Evolutionary conservation across 2,797 vertebrate genomes (phyloP).

Genomic region (Gallirallus australis): DNA sequence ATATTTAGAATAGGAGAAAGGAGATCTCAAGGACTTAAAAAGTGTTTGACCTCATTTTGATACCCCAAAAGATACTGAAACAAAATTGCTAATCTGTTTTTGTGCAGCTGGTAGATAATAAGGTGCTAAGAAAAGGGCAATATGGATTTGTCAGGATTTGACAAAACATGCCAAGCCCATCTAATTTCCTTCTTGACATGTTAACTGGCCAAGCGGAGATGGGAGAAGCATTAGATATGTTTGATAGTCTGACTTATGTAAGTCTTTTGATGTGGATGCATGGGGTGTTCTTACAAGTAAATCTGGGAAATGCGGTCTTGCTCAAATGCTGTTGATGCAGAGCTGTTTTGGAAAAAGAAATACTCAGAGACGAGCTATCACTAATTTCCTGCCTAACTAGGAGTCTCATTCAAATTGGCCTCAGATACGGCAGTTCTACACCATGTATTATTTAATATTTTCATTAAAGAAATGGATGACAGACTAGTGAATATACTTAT

Average conservation of each 20-base stretch:
- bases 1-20: not conserved
- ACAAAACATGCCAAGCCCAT: slow-evolving; percentile 8
- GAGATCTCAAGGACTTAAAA: not conserved
- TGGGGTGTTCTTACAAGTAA: not conserved
- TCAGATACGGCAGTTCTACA: not conserved
- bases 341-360: not conserved
- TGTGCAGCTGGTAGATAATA: not conserved
- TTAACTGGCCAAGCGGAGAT: not conserved
- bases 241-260: not conserved
- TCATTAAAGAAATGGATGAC: not conserved
- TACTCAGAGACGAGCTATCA: not conserved
- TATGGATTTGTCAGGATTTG: slow-evolving; percentile 52
- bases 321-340: not conserved
- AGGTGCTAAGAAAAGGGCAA: not conserved
- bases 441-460: slow-evolving; percentile 2
- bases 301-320: not conserved
- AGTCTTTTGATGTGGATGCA: not conserved
- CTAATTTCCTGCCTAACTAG: not conserved
- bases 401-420: not conserved
- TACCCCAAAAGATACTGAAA: not conserved
- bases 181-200: slow-evolving; percentile 11
- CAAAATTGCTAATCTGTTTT: not conserved
- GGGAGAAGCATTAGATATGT: not conserved
- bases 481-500: not conserved
- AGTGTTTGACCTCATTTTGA: not conserved